Base-by-base conservation (phyloP, 2,888 invertebrate species). In the Drosophila tripunctata region DNA sequence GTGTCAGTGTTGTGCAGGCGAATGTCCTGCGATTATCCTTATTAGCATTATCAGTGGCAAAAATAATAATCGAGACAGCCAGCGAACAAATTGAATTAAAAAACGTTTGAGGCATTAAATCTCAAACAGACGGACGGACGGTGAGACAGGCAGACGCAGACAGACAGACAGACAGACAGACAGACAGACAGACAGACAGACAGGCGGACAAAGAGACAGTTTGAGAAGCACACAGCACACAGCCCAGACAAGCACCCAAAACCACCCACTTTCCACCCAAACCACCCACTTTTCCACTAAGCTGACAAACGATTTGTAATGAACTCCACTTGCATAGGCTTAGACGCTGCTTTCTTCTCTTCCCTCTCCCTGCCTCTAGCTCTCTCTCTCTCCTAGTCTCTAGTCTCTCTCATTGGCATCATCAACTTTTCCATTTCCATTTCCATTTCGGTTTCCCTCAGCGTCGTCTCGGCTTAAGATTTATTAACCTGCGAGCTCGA, bases 221-320 rank as follows among this genome's bases (percentile, higher is more conserved):
- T 6, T 14, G 30, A 44, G 38, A 35, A 12, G 7, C 24, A 14
- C 45, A 47, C 10, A 10, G 27, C 8, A 27, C 8, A 10, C 27
- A 8, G 10, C 10, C 4, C 6, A 27, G 10, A 27, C 27, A n/a
- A n/a, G n/a, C 27, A 27, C 27, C 51, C 41, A 24, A 12, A 21
- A 10, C 5, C 27, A 27, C 8, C 27, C 27, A 27, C 27, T 6
- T 27, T 6, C 27, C 41, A n/a, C 19, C 35, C 14, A 36, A 8
- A 24, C 30, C 48, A 7, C 56, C 45, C 55, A 14, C 52, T 21
- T 22, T n/a, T n/a, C n/a, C 35, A 47, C 36, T 84, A 84, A 84
- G 83, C 83, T 84, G 83, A 78, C 87, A 81, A 82, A 88, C 83
- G 83, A 88, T 88, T 84, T 84, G 88, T 86, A 84, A 88, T 86